These are phyloP conservation scores for Tenebrio molitor DNA, from an alignment of 1,140 invertebrate genomes.

Conservation along the genomic window DNA sequence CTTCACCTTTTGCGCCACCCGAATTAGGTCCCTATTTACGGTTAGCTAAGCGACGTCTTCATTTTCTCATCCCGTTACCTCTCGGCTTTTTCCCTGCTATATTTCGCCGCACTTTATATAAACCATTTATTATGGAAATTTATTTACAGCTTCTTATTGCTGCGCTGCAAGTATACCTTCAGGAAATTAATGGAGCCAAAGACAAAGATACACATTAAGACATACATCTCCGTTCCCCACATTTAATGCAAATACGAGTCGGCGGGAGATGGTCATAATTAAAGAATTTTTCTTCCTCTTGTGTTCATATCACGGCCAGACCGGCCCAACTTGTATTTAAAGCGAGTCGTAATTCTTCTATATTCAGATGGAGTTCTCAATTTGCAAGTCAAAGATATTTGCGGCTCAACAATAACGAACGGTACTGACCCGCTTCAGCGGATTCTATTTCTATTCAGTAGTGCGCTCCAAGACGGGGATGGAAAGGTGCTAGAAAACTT, in stretches of 20 bases:
- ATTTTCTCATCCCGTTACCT: constrained; percentile 23
- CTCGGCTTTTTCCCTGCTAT: constrained; percentile 9
- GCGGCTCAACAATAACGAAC: not conserved
- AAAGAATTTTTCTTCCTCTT: too few relatives aligned
- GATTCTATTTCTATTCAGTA: constrained; percentile 13
- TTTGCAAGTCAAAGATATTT: not conserved
- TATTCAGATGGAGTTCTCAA: not conserved
- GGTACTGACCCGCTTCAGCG: not conserved
- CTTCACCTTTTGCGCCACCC: constrained; percentile 17
- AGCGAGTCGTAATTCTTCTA: constrained; percentile 3
- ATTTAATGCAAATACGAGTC: not conserved
- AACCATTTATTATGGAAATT: constrained; percentile 33
- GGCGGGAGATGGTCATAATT: too few relatives aligned
- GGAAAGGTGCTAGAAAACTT: constrained; percentile 22
- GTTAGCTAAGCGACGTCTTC: constrained; percentile 22
- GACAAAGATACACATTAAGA: not conserved
- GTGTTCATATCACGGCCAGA: too few relatives aligned
- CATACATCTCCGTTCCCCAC: not conserved
- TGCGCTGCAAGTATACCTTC: not conserved
- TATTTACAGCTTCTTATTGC: constrained; percentile 29
- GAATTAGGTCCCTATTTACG: constrained; percentile 38
- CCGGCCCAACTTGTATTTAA: too few relatives aligned
- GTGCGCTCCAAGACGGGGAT: not conserved
- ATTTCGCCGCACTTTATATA: constrained; percentile 13
- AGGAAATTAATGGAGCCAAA: not conserved